Percentiles rank a stretch among this genome's conserved stretches.
Conservation (phyloP, 2,888 invertebrate species). For the Chalcis sispes region DNA sequence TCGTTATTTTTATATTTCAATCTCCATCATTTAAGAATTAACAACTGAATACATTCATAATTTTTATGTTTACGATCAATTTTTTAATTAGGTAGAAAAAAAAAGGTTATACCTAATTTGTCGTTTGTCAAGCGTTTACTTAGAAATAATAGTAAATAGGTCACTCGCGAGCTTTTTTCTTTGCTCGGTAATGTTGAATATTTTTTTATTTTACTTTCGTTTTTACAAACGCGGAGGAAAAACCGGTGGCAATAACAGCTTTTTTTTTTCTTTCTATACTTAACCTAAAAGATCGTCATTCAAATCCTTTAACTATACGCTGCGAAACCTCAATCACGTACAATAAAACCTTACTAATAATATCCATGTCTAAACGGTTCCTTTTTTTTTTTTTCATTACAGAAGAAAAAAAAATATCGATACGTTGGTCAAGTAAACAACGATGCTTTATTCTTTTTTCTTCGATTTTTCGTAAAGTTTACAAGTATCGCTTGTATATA, state of each 20-base stretch:
- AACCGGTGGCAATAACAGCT: neutral
- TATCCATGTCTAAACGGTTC: too few species aligned
- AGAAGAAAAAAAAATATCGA: too few species aligned
- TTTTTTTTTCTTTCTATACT: neutral
- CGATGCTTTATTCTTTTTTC: slow-evolving; percentile 1
- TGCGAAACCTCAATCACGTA: neutral
- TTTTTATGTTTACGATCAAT: too few species aligned
- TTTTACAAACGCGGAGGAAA: neutral
- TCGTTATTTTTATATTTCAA: too few species aligned
- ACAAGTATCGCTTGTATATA: slow-evolving; percentile 25
- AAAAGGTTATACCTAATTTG: too few species aligned
- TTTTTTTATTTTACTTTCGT: neutral
- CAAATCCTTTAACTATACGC: neutral
- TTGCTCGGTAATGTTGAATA: too few species aligned
- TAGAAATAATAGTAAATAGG: neutral
- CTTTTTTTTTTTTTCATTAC: neutral
- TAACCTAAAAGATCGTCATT: slow-evolving; percentile 4
- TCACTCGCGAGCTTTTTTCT: neutral
- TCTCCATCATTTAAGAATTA: too few species aligned
- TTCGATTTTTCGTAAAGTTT: neutral
- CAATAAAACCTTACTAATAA: too few species aligned
- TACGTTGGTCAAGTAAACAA: neutral
- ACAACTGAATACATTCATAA: too few species aligned
- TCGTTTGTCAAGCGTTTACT: too few species aligned
- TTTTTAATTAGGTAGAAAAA: too few species aligned